Evolutionary conservation across 2,113 vertebrate species (phyloP), one percentile per base, ranked within the genome.

Genomic region (Corvus hawaiiensis): DNA sequence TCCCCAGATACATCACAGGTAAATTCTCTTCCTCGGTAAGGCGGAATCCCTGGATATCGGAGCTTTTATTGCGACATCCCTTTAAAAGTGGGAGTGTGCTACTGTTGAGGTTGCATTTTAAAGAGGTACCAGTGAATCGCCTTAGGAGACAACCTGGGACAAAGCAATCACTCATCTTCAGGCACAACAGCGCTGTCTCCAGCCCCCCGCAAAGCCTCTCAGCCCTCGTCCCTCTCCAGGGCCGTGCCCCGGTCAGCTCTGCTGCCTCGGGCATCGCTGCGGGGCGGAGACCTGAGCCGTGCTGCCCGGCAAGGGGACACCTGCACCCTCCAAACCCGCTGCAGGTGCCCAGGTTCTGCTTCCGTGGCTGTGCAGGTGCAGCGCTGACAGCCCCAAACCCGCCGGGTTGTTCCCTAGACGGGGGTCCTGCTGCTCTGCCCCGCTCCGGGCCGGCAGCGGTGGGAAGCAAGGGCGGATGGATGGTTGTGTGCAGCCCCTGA

Each of bases 361-460:
- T 21, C 39, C 23, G 0, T 0, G 12, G 1, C 4, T 3, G 4
- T 1, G 46, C 10, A 30, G 75, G 24, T 22, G 27, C 1, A 4
- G 64, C 0, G 27, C 1, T 1, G 46, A 14, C 4, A 64, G 41
- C 55, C 18, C 49, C 4, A 0, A 51, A 3, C 1, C 8, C 18
- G 9, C 16, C 3, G 1, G 19, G 1, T 4, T 7, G 17, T 6
- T 14, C 46, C 58, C n/a, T 1, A 1, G 3, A 6, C 19, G 44
- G 23, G 51, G 87, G 20, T 48, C 39, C 56, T 4, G 37, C 14
- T 3, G 71, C 64, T 81, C 86, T 8, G 55, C 59, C 21, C 46
- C 1, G 5, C 68, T 37, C 37, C 1, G 7, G 39, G 39, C 27
- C 4, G 16, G 76, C 64, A 5, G 80, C 3, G 6, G 13, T 2